Evolutionary conservation across 2,888 invertebrate species (phyloP).

Genomic region (Tromatobia lineatoria): DNA sequence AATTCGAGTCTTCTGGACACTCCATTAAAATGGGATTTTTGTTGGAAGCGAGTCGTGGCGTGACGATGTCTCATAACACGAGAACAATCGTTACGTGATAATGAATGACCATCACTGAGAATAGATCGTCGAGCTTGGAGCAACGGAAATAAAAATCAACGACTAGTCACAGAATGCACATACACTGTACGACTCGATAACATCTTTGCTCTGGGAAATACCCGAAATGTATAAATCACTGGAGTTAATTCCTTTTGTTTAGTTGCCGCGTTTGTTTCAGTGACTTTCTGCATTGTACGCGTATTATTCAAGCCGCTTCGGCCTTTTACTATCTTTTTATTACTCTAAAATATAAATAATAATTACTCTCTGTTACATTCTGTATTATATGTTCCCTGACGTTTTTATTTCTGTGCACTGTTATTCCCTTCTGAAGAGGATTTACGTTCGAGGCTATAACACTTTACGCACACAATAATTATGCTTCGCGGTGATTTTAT

Average conservation of each 20-base stretch:
- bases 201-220: constrained; percentile 21
- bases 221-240: constrained; percentile 21
- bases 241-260: constrained; percentile 3
- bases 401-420: not conserved
- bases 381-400: not conserved
- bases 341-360: not conserved
- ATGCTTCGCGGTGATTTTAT: not conserved
- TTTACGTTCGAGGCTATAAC: not conserved
- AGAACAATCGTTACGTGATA: constrained; percentile 66
- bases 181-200: constrained; percentile 3
- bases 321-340: not conserved
- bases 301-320: not conserved
- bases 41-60: constrained; percentile 42
- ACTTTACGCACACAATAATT: constrained; percentile 5
- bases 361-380: not conserved
- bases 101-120: constrained; percentile 63
- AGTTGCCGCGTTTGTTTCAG: not conserved
- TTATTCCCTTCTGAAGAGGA: not conserved
- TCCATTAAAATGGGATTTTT: constrained; percentile 36
- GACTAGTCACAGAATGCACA: constrained; percentile 8
- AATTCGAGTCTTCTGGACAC: constrained; percentile 5
- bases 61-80: constrained; percentile 54
- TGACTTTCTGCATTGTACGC: not conserved
- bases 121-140: constrained; percentile 50
- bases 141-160: constrained; percentile 44